Percentiles rank a stretch among this genome's conserved stretches.
Conservation (phyloP, 2,888 invertebrate genomes). For the Morpho achilles region DNA sequence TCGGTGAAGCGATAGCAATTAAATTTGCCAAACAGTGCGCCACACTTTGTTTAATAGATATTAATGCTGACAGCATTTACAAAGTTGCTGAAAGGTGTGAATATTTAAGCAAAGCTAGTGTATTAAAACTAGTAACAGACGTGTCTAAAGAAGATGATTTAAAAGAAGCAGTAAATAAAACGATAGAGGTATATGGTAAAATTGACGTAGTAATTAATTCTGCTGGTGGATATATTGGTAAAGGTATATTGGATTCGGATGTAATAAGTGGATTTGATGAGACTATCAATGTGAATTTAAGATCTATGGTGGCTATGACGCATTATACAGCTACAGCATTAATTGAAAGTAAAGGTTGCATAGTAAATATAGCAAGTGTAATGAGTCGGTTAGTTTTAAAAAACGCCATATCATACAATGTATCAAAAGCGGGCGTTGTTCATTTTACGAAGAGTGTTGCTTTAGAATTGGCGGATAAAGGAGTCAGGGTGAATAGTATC, state of each 20-base stretch:
- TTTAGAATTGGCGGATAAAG: constrained; percentile 77
- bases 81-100: constrained; percentile 34
- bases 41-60: too few species aligned
- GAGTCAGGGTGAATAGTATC: constrained; percentile 84
- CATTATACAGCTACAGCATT: constrained; percentile 33
- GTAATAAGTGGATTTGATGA: constrained; percentile 37
- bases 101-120: constrained; percentile 35
- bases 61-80: too few species aligned
- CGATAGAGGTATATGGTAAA: constrained; percentile 35
- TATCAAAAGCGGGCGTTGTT: constrained; percentile 86
- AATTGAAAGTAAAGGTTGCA: constrained; percentile 37
- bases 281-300: constrained; percentile 37
- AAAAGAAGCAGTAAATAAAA: constrained; percentile 34
- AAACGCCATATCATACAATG: constrained; percentile 65
- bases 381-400: constrained; percentile 12
- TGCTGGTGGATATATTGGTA: constrained; percentile 32
- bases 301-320: constrained; percentile 38
- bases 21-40: too few species aligned
- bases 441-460: constrained; percentile 86
- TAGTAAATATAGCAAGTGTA: constrained; percentile 44
- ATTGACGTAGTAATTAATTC: constrained; percentile 43
- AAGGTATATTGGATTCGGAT: constrained; percentile 32
- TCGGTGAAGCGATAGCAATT: too few species aligned
- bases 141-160: constrained; percentile 36
- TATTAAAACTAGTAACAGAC: constrained; percentile 38